Evolutionary conservation across 2,797 vertebrate species (phyloP).

Genomic region (Sebastes glaucus): DNA sequence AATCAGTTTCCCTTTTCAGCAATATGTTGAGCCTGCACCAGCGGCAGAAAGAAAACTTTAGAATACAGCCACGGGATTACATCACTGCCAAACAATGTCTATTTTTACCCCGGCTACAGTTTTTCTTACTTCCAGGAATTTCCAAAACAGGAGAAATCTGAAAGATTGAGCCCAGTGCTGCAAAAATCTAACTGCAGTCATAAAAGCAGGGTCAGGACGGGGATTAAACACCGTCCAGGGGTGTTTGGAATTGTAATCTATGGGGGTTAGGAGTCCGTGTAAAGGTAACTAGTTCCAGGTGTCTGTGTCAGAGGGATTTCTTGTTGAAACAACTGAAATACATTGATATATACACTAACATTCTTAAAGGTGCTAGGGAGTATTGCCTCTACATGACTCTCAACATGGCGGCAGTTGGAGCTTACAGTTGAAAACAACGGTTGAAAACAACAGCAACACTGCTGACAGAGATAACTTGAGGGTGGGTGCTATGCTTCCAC

Average conservation of each 20-base stretch:
- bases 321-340: background rate
- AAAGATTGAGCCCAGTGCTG: constrained; percentile 48
- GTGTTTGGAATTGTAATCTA: constrained; percentile 27
- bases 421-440: background rate
- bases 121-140: constrained; percentile 78
- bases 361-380: background rate
- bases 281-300: constrained; percentile 11
- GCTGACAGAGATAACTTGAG: background rate
- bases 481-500: too few species aligned
- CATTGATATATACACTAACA: background rate
- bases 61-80: constrained; percentile 73
- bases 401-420: background rate
- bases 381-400: background rate
- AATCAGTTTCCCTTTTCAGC: constrained; percentile 71
- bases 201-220: constrained; percentile 39
- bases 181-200: constrained; percentile 45
- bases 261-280: constrained; percentile 7
- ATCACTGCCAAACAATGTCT: constrained; percentile 80
- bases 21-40: constrained; percentile 59
- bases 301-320: background rate
- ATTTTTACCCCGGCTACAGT: constrained; percentile 75
- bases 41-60: constrained; percentile 65
- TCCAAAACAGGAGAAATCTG: constrained; percentile 77
- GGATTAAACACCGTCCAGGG: constrained; percentile 34
- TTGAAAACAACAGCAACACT: too few species aligned